phyloP scores from a whole-genome alignment of 1,140 invertebrate genomes.

The Ostrea denselamellosa region DNA sequence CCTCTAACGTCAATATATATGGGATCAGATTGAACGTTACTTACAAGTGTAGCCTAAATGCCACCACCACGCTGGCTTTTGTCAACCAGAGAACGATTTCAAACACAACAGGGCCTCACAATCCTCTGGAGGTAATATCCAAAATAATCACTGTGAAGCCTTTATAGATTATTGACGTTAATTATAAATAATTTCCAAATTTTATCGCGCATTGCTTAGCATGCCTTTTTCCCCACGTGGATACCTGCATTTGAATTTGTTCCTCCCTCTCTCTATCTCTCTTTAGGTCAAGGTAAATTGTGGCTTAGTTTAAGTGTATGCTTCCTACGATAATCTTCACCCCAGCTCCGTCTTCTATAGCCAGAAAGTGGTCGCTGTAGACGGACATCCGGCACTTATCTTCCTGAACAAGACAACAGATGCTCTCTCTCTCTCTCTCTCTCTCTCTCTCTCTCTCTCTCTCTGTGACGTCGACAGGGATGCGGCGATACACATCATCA shows the following conservation, averaged over 20 bases:
- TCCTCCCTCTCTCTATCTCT: background rate
- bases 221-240: background rate
- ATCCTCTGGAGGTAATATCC: background rate
- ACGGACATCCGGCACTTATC: slow-evolving; percentile 51
- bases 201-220: background rate
- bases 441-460: slow-evolving; percentile 54
- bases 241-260: background rate
- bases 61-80: slow-evolving; percentile 6
- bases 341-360: slow-evolving; percentile 54
- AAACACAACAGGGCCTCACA: background rate
- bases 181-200: background rate
- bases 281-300: slow-evolving; percentile 51
- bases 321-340: slow-evolving; percentile 52
- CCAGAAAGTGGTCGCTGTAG: slow-evolving; percentile 44
- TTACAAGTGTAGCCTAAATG: background rate
- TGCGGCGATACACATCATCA: background rate
- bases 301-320: slow-evolving; percentile 53
- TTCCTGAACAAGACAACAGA: slow-evolving; percentile 43
- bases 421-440: slow-evolving; percentile 49
- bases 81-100: background rate
- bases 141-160: background rate
- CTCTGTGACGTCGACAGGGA: slow-evolving; percentile 33
- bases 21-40: slow-evolving; percentile 2
- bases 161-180: background rate
- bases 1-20: background rate